Percentiles rank a stretch among this genome's conserved stretches.
These are phyloP conservation scores for Salticus scenicus DNA, from an alignment of 2,888 invertebrate species.

Conservation along the genomic window DNA sequence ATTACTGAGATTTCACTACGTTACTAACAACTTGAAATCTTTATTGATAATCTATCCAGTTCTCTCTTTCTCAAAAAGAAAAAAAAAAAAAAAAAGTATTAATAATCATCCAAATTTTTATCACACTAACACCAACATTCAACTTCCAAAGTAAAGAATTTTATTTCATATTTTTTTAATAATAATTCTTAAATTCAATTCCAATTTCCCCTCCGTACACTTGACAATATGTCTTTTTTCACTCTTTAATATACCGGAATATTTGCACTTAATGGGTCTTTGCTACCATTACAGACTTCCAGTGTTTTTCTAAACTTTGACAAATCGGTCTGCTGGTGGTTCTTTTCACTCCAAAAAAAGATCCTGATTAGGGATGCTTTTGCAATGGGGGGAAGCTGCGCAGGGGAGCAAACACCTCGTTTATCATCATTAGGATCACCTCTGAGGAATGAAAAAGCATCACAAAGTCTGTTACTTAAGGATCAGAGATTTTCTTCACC, in stretches of 20 bases:
- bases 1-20: no score
- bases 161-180: neutral
- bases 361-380: conserved; percentile 51
- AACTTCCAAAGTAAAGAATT: neutral
- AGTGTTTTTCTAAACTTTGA: conserved; percentile 62
- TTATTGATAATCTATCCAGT: no score
- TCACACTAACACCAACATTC: neutral
- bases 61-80: no score
- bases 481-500: neutral
- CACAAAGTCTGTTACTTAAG: neutral
- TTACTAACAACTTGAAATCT: no score
- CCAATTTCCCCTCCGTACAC: conserved; percentile 28
- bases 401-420: conserved; percentile 23
- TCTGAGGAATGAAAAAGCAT: conserved; percentile 38
- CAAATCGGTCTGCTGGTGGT: conserved; percentile 20
- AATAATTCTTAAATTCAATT: conserved; percentile 34
- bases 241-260: conserved; percentile 24
- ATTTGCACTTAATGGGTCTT: conserved; percentile 39
- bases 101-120: no score
- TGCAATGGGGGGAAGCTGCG: neutral
- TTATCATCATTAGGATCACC: conserved; percentile 63
- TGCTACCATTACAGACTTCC: conserved; percentile 41
- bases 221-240: conserved; percentile 17
- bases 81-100: no score
- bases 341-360: neutral